Evolutionary conservation across 2,888 invertebrate species (phyloP), one percentile per base, ranked within the genome.

Genomic region (Gnatocerus cornutus): DNA sequence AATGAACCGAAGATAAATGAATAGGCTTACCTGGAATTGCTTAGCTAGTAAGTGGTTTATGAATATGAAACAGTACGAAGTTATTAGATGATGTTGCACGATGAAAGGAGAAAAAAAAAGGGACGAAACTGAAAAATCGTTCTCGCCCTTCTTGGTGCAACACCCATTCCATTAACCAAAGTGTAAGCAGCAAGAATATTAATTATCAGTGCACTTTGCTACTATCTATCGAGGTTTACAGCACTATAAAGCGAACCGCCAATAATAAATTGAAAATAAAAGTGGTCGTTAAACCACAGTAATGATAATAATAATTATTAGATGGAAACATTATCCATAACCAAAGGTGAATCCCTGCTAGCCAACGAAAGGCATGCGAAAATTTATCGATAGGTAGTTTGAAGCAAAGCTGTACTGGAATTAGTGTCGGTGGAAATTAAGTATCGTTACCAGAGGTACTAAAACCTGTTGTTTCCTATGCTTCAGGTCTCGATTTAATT

Each of bases 391-490:
- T 56, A 56, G 39, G 39, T 53, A 45, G 29, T 63, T 62, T 37
- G 33, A 30, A 62, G 62, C 37, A 6, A 62, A 39, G 30, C 50
- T 55, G 55, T 37, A 61, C 53, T 61, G 67, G 55, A 59, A 68
- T 68, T 68, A 68, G 61, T 65, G 58, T 68, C 52, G 30, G 48
- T 39, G 52, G 67, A 61, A 53, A 68, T 61, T 68, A 56, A 58
- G 29, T 50, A 67, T 67, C 61, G 59, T 67, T 67, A 67, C 61
- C 53, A 46, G 43, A 50, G 52, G 52, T 48, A 52, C 61, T 59
- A 56, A 63, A 63, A 68, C 68, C 68, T 68, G 63, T 68, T 62
- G 63, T 68, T 68, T 68, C 56, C 48, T 61, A 61, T 29, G 68
- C 62, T 68, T 39, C 46, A 63, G 62, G 62, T 65, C 65, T 52